Percentiles rank a stretch among this genome's conserved stretches.
These are phyloP conservation scores for Lasius fuliginosus DNA, from an alignment of 2,888 invertebrate genomes.

Conservation along the genomic window DNA sequence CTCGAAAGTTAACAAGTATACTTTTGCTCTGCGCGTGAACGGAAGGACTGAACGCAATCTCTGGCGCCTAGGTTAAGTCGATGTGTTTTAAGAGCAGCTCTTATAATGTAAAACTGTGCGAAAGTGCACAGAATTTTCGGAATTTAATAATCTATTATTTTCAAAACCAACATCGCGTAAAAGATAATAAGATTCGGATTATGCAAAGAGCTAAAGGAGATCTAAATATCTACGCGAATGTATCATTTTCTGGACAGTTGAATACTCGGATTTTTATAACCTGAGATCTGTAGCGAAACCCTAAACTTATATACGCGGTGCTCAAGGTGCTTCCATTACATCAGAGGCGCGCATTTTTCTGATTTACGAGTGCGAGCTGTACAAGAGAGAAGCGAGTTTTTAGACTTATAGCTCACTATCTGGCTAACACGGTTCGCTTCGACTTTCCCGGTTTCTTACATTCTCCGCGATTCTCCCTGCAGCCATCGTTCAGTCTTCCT, in stretches of 20 bases:
- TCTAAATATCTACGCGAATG: constrained; percentile 24
- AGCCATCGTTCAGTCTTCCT: constrained; percentile 25
- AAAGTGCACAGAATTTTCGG: background rate
- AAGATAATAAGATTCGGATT: background rate
- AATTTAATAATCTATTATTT: background rate
- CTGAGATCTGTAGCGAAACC: constrained; percentile 23
- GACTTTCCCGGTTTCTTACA: constrained; percentile 45
- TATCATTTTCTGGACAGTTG: constrained; percentile 38
- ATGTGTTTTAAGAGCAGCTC: background rate
- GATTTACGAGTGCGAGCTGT: constrained; percentile 48
- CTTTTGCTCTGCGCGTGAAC: constrained; percentile 54
- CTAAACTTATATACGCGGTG: constrained; percentile 33
- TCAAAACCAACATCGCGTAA: background rate
- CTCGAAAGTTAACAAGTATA: constrained; percentile 35
- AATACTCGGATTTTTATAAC: constrained; percentile 39
- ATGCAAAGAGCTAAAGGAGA: background rate
- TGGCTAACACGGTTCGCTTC: constrained; percentile 36
- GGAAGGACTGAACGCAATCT: background rate
- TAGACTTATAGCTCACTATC: constrained; percentile 54
- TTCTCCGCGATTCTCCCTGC: constrained; percentile 30
- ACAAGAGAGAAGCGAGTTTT: constrained; percentile 30
- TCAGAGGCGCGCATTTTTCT: constrained; percentile 55
- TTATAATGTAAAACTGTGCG: background rate
- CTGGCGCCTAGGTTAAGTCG: background rate
- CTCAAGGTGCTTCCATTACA: constrained; percentile 45